These are phyloP conservation scores for Caradrina clavipalpis DNA, from an alignment of 2,888 invertebrate genomes.

Conservation along the genomic window DNA sequence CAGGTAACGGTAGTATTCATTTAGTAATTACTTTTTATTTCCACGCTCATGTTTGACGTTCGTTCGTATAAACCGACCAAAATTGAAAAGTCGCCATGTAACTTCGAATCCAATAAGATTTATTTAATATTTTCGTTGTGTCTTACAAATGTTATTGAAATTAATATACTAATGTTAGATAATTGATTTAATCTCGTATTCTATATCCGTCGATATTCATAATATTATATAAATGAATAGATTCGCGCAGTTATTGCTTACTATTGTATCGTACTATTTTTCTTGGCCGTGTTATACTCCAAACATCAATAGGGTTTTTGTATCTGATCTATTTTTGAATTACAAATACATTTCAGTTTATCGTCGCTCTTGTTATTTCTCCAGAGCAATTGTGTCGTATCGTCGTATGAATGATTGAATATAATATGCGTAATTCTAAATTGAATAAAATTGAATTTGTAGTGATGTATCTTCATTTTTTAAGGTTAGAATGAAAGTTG, in stretches of 20 bases:
- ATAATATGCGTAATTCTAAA: background rate
- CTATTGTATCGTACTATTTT: constrained; percentile 28
- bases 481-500: constrained; percentile 57
- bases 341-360: constrained; percentile 42
- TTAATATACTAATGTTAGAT: background rate
- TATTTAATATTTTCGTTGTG: constrained; percentile 1
- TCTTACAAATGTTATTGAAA: background rate
- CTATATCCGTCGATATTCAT: background rate
- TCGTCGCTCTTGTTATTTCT: constrained; percentile 26
- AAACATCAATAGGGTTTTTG: constrained; percentile 78
- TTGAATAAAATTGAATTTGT: background rate
- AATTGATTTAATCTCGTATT: background rate
- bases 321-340: constrained; percentile 62
- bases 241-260: constrained; percentile 11
- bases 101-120: constrained; percentile 33
- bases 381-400: constrained; percentile 18
- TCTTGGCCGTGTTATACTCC: constrained; percentile 73
- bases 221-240: background rate
- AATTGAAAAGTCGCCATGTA: constrained; percentile 59
- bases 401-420: constrained; percentile 8
- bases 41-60: constrained; percentile 67
- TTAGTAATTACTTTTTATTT: constrained; percentile 52
- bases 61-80: constrained; percentile 72
- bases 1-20: constrained; percentile 72
- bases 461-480: constrained; percentile 15